Evolutionary conservation across 1,140 invertebrate genomes (phyloP), one percentile per base, ranked within the genome.

Genomic region (Drosophila nasuta): DNA sequence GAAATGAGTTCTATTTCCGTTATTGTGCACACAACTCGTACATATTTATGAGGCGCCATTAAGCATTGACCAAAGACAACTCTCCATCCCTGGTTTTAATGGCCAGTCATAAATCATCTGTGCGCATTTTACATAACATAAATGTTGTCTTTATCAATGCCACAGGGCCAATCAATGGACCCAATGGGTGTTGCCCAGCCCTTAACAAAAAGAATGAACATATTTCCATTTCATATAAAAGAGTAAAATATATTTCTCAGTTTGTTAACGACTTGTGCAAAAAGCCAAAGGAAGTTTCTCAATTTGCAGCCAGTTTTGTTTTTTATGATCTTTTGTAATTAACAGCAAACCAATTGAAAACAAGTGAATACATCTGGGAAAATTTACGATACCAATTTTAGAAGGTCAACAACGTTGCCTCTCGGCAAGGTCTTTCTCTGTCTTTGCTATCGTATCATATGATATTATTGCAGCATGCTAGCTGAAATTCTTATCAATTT

Each of bases 1-100:
- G 46, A 68, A 67, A 73, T 74, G 65, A 69, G 51, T 75, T 75
- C 66, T 58, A 75, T 75, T 70, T 75, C 72, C 72, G 72, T 66
- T 71, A 49, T 71, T 48, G 45, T 41, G 3, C 17, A 41, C 17
- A 11, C 33, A 38, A 20, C 51, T 54, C 51, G n/a, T 60, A 25
- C 52, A 71, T 71, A 65, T 63, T 63, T 75, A 75, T 70, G 58
- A 64, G 73, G 68, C 58, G 72, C 58, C 66, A 70, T 75, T 63
- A 75, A 70, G 63, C 43, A 17, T 45, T 65, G 63, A 45, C 49
- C 62, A 25, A 25, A 43, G 46, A 58, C 30, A 59, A 59, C 46
- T 11, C 25, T 13, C 6, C n/a, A 28, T 43, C 28, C 11, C 20
- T 10, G 45, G 49, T 58, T 70, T 70, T 70, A 63, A 75, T 56